These are phyloP conservation scores for Xyrauchen texanus DNA, from an alignment of 2,113 vertebrate species.

Conservation along the genomic window DNA sequence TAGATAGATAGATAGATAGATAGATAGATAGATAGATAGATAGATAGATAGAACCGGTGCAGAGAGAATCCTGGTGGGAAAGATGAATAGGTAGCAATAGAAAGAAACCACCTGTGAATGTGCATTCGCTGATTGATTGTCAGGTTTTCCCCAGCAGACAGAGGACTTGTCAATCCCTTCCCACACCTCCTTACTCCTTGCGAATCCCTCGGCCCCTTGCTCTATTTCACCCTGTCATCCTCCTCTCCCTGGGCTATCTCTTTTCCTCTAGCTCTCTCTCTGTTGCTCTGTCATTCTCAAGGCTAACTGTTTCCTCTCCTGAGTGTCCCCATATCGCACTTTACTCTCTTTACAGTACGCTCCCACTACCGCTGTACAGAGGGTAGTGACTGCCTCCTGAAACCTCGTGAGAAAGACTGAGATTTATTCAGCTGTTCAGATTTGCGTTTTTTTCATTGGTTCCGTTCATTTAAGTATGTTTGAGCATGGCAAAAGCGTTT, in stretches of 20 bases:
- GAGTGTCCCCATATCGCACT: constrained; percentile 17
- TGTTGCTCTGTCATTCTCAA: constrained; percentile 40
- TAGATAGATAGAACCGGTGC: not conserved
- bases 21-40: too few species aligned
- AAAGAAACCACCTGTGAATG: not conserved
- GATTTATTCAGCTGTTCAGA: not conserved
- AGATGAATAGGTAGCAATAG: not conserved
- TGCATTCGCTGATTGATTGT: constrained; percentile 49
- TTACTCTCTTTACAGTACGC: not conserved
- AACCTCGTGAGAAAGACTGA: not conserved
- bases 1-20: too few species aligned
- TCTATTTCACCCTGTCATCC: constrained; percentile 47
- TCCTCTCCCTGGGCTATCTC: constrained; percentile 19
- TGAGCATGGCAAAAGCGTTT: too few species aligned
- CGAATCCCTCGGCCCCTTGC: constrained; percentile 49
- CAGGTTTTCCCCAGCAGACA: constrained; percentile 68
- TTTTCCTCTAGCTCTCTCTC: constrained; percentile 8
- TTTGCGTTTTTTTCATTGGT: not conserved
- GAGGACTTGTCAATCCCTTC: constrained; percentile 60
- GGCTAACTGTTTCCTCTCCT: constrained; percentile 23
- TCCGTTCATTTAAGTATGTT: too few species aligned
- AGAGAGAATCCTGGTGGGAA: not conserved
- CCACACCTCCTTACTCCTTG: constrained; percentile 61
- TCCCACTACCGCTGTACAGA: not conserved
- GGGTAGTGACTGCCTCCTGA: not conserved